phyloP scores from a whole-genome alignment of 2,797 vertebrate genomes.

The Sitta carolinensis region DNA sequence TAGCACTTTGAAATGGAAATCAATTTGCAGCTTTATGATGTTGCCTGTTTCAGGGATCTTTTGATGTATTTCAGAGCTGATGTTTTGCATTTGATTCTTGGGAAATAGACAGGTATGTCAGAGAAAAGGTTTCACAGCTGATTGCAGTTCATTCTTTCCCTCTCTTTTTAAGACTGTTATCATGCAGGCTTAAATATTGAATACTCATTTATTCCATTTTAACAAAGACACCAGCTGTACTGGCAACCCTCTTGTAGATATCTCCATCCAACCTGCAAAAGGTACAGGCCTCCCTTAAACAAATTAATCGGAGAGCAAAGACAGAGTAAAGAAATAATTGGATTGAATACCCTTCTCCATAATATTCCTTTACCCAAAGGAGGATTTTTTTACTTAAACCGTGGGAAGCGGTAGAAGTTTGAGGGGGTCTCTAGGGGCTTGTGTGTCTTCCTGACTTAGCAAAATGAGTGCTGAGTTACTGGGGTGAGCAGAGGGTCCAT shows the following conservation, averaged over 20 bases:
- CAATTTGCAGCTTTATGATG: background rate
- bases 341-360: background rate
- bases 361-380: background rate
- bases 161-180: background rate
- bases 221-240: background rate
- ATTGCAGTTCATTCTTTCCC: background rate
- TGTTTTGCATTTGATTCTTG: background rate
- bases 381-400: background rate
- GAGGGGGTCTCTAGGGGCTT: background rate
- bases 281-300: background rate
- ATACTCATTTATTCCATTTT: background rate
- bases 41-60: background rate
- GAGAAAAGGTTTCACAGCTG: background rate
- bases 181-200: background rate
- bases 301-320: background rate
- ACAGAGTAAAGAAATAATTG: background rate
- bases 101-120: background rate
- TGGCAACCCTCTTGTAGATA: background rate
- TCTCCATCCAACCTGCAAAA: background rate
- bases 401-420: background rate
- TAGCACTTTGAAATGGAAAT: slow-evolving; percentile 30
- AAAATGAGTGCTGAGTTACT: background rate
- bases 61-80: background rate
- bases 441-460: background rate
- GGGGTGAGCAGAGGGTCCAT: background rate